Percentiles rank a stretch among this genome's conserved stretches.
These are phyloP conservation scores for Prionace glauca DNA, from an alignment of 2,797 vertebrate genomes.

Conservation along the genomic window DNA sequence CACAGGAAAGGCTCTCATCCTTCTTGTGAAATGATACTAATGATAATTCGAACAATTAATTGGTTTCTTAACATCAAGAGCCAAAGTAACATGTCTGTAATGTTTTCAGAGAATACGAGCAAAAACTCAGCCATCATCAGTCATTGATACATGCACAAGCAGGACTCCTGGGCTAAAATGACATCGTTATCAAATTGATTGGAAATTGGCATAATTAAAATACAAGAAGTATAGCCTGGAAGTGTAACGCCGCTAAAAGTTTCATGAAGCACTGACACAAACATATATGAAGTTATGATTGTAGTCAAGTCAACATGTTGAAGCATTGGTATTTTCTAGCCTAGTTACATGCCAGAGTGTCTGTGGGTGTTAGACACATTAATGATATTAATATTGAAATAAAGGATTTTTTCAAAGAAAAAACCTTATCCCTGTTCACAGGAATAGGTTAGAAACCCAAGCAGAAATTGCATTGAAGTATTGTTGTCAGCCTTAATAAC, in stretches of 20 bases:
- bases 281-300: too few relatives aligned
- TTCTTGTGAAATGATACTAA: neutral
- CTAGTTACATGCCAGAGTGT: neutral
- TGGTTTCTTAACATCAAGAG: neutral
- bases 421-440: neutral
- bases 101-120: neutral
- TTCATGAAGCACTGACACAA: neutral
- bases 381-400: neutral
- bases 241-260: neutral
- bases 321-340: neutral
- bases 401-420: neutral
- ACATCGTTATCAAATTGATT: neutral
- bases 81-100: neutral
- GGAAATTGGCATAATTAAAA: neutral
- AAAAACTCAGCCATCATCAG: neutral
- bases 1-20: neutral
- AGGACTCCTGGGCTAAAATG: neutral
- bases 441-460: neutral
- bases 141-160: neutral
- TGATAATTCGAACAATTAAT: neutral
- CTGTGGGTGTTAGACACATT: neutral
- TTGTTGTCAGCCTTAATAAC: neutral
- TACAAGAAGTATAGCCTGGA: neutral
- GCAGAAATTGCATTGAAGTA: neutral
- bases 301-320: neutral